Conservation (phyloP, 2,888 invertebrate genomes). For the Crematogaster levior region DNA sequence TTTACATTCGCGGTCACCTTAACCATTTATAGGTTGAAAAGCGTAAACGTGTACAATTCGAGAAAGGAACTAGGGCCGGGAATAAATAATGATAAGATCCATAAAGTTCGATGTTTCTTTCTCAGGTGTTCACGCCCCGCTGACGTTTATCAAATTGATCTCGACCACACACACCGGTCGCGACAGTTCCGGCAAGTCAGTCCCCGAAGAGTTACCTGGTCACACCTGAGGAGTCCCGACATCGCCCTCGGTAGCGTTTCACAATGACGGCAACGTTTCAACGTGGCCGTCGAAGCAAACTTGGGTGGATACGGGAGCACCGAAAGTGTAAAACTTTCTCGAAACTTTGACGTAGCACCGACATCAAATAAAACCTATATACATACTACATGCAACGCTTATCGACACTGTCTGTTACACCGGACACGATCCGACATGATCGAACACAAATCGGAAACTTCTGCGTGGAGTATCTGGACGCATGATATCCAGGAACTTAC, state of each 20-base stretch:
- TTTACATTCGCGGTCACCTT: neutral
- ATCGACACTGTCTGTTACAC: constrained; percentile 66
- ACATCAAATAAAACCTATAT: constrained; percentile 58
- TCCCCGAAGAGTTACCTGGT: constrained; percentile 62
- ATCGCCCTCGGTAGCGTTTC: constrained; percentile 58
- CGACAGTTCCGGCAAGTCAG: constrained; percentile 61
- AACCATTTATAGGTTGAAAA: neutral
- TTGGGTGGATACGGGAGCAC: constrained; percentile 48
- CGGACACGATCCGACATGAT: constrained; percentile 38
- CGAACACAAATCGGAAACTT: constrained; percentile 37
- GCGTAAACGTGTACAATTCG: neutral
- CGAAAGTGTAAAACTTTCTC: constrained; percentile 63
- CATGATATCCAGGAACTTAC: neutral
- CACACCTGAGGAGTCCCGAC: constrained; percentile 55
- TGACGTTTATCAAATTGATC: constrained; percentile 65
- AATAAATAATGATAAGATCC: constrained; percentile 44
- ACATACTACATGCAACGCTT: constrained; percentile 53
- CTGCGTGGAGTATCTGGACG: neutral
- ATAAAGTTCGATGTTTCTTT: constrained; percentile 18
- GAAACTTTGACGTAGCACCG: constrained; percentile 58
- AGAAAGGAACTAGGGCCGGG: neutral
- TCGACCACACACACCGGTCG: constrained; percentile 34
- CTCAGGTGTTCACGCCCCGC: constrained; percentile 10
- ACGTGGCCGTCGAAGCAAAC: constrained; percentile 52
- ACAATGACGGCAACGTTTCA: constrained; percentile 62